Base-by-base conservation (phyloP, 2,113 vertebrate species). In the Raja brachyura region DNA sequence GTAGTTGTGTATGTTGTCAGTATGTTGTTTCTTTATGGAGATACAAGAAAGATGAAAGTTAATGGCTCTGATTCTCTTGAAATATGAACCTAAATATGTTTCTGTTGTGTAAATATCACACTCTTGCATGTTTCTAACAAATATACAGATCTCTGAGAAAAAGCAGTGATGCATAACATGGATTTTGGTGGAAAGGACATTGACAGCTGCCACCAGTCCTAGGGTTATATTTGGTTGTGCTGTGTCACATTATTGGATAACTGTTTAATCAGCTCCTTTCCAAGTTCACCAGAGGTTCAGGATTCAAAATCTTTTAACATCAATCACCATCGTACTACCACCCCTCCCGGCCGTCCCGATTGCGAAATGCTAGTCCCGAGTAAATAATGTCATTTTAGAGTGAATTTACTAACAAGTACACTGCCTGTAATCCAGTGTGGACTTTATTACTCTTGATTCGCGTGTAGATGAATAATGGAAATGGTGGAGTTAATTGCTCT, bases 201-300 rank as follows among this genome's bases (percentile, higher is more conserved):
- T 90, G 86, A 39, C 63, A 68, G 61, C 86, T 90, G 63, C 31
- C 7, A 39, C n/a, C 13, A 68, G 86, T 33, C 86, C 63, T 68
- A 16, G 59, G n/a, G 28, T 68, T 63, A 33, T 31, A 90, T 68
- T 90, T 90, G 61, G 14, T 16, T 63, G n/a, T 33, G 85, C n/a
- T 66, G 61, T 68, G 85, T 90, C 61, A 90, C n/a, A 66, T 61
- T 90, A 90, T 66, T 31, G 16, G 85, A 54, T 63, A 31, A 63
- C 59, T 88, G 59, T 66, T 88, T 88, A 88, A 88, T 88, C n/a
- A 1, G 31, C n/a, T 33, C 28, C 59, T 31, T 61, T 2, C 14
- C 86, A 88, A 88, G 85, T 66, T 88, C 56, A 33, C n/a, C 16
- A 88, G 28, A 88, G 61, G 79, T 81, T 81, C 79, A 83, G 20